Evolutionary conservation across 1,140 invertebrate genomes (phyloP), one percentile per base, ranked within the genome.

Genomic region (Anadara kagoshimensis): DNA sequence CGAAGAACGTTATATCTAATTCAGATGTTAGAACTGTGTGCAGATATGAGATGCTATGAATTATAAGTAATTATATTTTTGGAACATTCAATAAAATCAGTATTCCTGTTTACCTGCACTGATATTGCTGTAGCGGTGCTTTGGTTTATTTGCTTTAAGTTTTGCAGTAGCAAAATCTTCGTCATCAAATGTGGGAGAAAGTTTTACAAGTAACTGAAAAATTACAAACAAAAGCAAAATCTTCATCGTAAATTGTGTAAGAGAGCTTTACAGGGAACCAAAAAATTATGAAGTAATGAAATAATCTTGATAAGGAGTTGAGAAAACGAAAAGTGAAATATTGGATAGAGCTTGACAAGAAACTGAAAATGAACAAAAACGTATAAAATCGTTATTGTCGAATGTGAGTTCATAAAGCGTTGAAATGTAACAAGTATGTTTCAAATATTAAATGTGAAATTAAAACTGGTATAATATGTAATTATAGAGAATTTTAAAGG

Each of bases 101-200:
- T 5, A 14, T 16, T 22, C 10, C 7, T 10, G 54, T 44, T 16
- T 63, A 74, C 72, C 16, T 63, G 72, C 65, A 54, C 63, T 58
- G 22, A 74, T 54, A 36, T 74, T 64, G 57, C 11, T 22, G 20
- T 62, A 69, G 56, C 72, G 43, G 43, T 68, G 68, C 57, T 68
- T 74, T 20, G 22, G 22, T 41, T 44, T 62, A 56, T 74, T 74
- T 41, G 53, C 57, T n/a, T 26, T 26, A 1, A 44, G 51, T 22
- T 62, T 68, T 14, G 72, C 72, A 8, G 65, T 64, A 20, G 41
- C 8, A 36, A 64, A 63, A 24, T 56, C 16, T 18, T 26, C 26
- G 3, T 56, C 49, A 5, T 63, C 24, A 54, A 58, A 63, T 24
- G 8, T 36, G 51, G 49, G 36, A 11, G 51, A 54, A n/a, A 54